A percentile compares a stretch with the other conserved stretches of the same genome.
Evolutionary conservation across 2,797 vertebrate species (phyloP).

Genomic region (Schizopygopsis pylzovi): DNA sequence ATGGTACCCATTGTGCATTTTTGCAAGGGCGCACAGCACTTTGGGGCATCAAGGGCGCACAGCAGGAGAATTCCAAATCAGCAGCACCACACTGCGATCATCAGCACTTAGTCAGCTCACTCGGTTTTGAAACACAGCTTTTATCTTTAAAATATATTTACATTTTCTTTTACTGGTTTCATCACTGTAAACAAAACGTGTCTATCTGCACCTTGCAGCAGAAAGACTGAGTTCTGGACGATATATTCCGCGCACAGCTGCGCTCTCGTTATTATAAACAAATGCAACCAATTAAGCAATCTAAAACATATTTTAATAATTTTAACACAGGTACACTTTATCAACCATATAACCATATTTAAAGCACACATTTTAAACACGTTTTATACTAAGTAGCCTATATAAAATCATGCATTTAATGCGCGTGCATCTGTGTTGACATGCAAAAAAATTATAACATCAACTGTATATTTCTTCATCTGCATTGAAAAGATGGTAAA

Average conservation of each 20-base stretch:
- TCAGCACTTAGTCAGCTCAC: not conserved
- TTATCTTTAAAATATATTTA: not conserved
- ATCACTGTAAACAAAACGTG: not conserved
- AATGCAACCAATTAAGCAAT: not conserved
- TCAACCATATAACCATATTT: not conserved
- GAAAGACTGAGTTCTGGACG: not conserved
- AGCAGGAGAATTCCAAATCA: not conserved
- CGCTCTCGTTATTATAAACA: not conserved
- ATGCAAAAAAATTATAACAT: not conserved
- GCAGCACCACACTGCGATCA: not conserved
- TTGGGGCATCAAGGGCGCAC: not conserved
- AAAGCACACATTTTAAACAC: not conserved
- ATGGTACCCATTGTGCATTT: not conserved
- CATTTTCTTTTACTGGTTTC: not conserved
- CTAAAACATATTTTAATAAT: not conserved
- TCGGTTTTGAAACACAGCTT: not conserved
- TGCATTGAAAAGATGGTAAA: not conserved
- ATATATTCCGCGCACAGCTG: not conserved
- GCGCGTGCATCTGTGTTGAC: not conserved
- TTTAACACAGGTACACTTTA: not conserved
- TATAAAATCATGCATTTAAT: not conserved
- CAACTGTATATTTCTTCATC: not conserved
- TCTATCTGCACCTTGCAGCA: not conserved
- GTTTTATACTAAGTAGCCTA: not conserved
- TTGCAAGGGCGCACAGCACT: not conserved